Evolutionary conservation across 2,888 invertebrate species (phyloP), one percentile per base, ranked within the genome.

Genomic region (Marasmarcha lunaedactyla): DNA sequence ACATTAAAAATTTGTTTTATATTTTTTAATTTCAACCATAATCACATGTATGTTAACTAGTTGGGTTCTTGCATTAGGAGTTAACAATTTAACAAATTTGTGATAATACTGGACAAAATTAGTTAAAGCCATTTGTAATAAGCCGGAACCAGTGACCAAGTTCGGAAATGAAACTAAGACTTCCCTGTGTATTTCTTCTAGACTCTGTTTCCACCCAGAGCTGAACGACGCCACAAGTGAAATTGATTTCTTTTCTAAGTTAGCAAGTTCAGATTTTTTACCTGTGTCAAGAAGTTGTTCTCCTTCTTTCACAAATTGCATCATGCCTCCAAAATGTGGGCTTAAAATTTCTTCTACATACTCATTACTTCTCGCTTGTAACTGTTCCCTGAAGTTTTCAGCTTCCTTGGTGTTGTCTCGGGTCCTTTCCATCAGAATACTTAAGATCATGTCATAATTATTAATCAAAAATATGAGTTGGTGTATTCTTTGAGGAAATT

Each of bases 1-100:
- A n/a, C n/a, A 30, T 79, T 84, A 97, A 79, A 94, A 98, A 71
- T 92, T 94, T 5, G 95, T 95, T 83, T 98, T 99, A 76, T 98
- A 98, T 83, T 98, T 98, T 74, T 99, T 99, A 47, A 99, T 94
- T 85, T 99, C 98, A 1, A 98, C 96, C 95, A 98, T 98, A 43
- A 99, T 93, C 44, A 97, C 95, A 81, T 99, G 99, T 59, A 98
- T 96, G 67, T 98, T 98, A 2, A 98, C 95, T 39, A 99, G 86
- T 68, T 98, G 96, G 5, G 94, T 92, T 48, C 92, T 85, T 1
- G 90, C 89, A 63, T 90, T 90, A 12, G 95, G 94, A 6, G 94
- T 91, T 14, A 99, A 77, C 14, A 98, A 86, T 71, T 98, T 98
- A 54, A 96, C 95, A 70, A 99, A 97, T 55, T 97, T 89, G 69